Conservation (phyloP, 2,113 vertebrate genomes). For the Eurystomus gularis region DNA sequence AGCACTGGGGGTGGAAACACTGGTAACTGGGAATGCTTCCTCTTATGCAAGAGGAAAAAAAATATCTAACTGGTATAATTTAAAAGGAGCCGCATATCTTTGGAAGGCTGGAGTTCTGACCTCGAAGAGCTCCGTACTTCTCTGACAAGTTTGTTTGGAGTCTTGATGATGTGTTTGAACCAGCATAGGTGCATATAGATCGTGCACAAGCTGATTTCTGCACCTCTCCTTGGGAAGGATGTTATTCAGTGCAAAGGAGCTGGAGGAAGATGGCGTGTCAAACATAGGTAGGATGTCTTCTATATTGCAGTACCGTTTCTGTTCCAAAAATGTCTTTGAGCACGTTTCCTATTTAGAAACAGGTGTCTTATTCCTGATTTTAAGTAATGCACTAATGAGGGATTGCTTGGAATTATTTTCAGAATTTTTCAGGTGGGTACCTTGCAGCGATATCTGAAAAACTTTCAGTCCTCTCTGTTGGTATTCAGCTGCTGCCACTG, state of each 20-base stretch:
- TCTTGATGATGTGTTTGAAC: background rate
- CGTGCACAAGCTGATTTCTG: background rate
- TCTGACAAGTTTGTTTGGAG: background rate
- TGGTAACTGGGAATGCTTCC: background rate
- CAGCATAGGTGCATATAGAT: fast-evolving
- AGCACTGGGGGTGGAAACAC: background rate
- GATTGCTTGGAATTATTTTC: background rate
- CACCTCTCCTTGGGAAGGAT: background rate
- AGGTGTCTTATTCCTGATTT: background rate
- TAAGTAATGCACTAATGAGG: background rate
- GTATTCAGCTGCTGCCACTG: background rate
- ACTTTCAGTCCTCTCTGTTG: background rate
- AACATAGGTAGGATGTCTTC: constrained; percentile 28
- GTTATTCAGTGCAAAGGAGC: background rate
- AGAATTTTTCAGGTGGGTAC: background rate
- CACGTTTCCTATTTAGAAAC: background rate
- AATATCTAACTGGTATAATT: background rate
- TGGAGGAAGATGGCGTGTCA: background rate
- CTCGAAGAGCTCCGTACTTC: background rate
- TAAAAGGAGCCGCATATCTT: background rate
- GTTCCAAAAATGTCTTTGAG: background rate
- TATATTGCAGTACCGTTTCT: background rate
- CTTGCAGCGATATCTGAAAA: background rate
- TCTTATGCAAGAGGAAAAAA: background rate
- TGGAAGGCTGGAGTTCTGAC: background rate